Evolutionary conservation across 2,797 vertebrate genomes (phyloP), one percentile per base, ranked within the genome.

Genomic region (Australoheros facetus): DNA sequence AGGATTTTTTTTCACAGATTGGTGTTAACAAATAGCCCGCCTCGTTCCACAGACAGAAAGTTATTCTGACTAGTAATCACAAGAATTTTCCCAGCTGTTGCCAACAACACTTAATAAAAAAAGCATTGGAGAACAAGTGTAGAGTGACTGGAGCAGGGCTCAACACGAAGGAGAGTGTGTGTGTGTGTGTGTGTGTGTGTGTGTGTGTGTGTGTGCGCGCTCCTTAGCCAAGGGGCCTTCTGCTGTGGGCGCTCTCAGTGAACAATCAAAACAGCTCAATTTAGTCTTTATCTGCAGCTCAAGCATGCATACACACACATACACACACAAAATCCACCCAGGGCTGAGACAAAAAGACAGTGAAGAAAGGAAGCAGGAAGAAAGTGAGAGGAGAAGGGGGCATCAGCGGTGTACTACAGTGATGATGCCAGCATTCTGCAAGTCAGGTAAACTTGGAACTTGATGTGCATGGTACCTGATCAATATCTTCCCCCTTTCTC

Each of bases 181-280:
- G 45, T 71, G 77, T 60, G 86, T 87, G 59, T 56, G 75, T 62
- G 77, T 60, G 76, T 72, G 81, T 75, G 78, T 81, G 81, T 75
- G 83, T 56, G 69, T 73, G 80, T 59, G 75, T 72, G 81, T 72
- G 80, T 83, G 74, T 55, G 84, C 34, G 62, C 2, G 62, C 55
- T 83, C 64, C 85, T 90, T 84, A 84, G 86, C 91, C 77, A 42
- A 87, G 87, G 91, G 93, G 91, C 91, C 91, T 90, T 84, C 82
- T 92, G 88, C 92, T 93, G 83, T 86, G 30, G 90, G 91, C 90
- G 91, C 89, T 94, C 92, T 91, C 85, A 82, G 87, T 85, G 91
- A 95, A 94, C 93, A 95, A 93, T 95, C 94, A 95, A 93, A 95
- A 95, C 94, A 95, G 93, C 93, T 95, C 93, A 95, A 95, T 95